Base-by-base conservation (phyloP, 2,113 vertebrate genomes). In the Labeo rohita region DNA sequence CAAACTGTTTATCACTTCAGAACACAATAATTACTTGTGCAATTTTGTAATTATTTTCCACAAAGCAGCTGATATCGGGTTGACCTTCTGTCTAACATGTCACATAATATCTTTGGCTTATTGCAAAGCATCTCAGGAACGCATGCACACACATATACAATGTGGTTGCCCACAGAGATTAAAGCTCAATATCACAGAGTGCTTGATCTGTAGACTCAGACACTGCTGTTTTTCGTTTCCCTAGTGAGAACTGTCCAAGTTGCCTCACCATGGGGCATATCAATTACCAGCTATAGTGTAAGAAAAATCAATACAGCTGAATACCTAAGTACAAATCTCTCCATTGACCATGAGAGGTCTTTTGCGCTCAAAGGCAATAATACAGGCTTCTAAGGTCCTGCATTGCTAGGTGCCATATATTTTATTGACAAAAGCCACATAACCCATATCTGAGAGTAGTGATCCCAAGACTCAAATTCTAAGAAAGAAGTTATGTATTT, bases 251-350 rank as follows among this genome's bases (percentile, higher is more conserved):
- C 66, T 87, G 89, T 90, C 89, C 91, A 86, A 92, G 92, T 89
- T 85, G 88, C 86, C 82, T 84, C 83, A 90, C 91, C 87, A 89
- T 77, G 79, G 90, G 93, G 91, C 89, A 93, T 94, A 94, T 94
- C 91, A 91, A 90, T 90, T 90, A 78, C 88, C 87, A 84, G 88
- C 91, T 90, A 89, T 88, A 91, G 89, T 92, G 91, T 93, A 92
- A 89, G 88, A 34, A 90, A 87, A 91, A 95, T 95, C 94, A 89
- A 94, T 95, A 91, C 56, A 23, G 88, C 73, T 85, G 87, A 92
- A 92, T 91, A 93, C 90, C 84, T 47, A 82, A 88, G 86, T 83
- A 86, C 87, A 89, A 91, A 84, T 91, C 77, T 90, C 83, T 88
- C 77, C 61, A 86, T 81, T 90, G 90, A 88, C 82, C 63, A 54